These are phyloP conservation scores for Tapirus terrestris DNA, from an alignment of 2,113 vertebrate genomes.

Conservation along the genomic window DNA sequence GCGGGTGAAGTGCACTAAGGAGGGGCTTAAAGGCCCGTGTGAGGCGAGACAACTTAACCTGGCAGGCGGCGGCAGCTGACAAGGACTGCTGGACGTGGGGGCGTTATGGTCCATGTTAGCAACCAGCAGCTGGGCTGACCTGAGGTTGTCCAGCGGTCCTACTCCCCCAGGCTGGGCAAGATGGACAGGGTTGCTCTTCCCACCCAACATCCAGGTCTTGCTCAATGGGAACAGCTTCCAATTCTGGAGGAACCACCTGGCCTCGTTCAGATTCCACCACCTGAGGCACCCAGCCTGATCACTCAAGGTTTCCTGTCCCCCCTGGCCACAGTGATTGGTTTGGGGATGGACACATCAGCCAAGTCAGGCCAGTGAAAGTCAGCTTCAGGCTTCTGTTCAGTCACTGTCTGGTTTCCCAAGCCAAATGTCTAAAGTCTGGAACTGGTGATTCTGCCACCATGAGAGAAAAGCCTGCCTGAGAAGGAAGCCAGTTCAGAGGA, in stretches of 20 bases:
- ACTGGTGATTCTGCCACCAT: neutral
- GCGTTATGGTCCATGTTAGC: rapidly evolving
- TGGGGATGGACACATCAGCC: neutral
- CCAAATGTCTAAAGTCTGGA: neutral
- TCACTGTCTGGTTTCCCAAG: neutral
- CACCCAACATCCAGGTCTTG: neutral
- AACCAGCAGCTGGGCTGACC: rapidly evolving
- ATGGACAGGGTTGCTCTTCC: rapidly evolving
- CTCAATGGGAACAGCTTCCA: neutral
- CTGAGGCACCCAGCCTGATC: neutral
- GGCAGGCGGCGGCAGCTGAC: neutral
- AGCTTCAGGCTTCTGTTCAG: neutral
- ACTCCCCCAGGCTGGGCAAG: neutral
- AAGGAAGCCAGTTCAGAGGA: neutral
- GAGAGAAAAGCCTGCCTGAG: neutral
- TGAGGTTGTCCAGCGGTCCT: neutral
- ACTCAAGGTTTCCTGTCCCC: no score
- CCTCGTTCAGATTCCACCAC: neutral
- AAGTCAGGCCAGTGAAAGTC: neutral
- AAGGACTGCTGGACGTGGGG: neutral
- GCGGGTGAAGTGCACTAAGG: neutral
- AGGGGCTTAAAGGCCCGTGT: neutral
- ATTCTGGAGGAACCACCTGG: neutral
- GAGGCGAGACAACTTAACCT: rapidly evolving
- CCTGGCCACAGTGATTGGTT: neutral